Percentiles rank a stretch among this genome's conserved stretches.
Conservation (phyloP, 2,113 vertebrate genomes). For the Petromus typicus region DNA sequence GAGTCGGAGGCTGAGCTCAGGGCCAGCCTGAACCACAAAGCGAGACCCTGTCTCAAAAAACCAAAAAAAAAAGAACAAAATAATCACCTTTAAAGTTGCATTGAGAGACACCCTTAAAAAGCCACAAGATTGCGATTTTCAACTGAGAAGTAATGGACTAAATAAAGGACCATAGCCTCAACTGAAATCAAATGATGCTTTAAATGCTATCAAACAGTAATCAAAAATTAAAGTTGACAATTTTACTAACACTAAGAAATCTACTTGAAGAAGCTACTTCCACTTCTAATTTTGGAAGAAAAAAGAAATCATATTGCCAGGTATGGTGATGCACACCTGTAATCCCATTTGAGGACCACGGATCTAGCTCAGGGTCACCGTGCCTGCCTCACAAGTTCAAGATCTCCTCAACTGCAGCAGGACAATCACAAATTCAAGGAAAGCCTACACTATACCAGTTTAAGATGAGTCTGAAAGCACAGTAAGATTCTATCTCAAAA, state of each 20-base stretch:
- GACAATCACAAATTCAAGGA: not conserved
- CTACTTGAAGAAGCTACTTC: not conserved
- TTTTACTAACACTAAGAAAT: slow-evolving; percentile 56
- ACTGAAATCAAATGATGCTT: slow-evolving; percentile 38
- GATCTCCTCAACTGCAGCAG: not conserved
- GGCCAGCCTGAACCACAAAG: no score
- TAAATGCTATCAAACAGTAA: not conserved
- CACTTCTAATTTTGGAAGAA: slow-evolving; percentile 8
- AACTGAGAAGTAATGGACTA: not conserved
- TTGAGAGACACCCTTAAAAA: slow-evolving; percentile 49
- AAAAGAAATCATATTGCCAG: not conserved
- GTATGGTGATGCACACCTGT: not conserved
- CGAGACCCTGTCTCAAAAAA: no score
- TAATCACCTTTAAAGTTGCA: not conserved
- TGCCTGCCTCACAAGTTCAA: no score
- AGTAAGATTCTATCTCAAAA: not conserved
- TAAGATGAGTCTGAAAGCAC: not conserved
- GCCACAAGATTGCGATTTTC: slow-evolving; percentile 28
- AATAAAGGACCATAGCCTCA: not conserved
- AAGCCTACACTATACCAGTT: not conserved
- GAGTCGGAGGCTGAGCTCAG: no score
- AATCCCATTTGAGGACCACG: not conserved
- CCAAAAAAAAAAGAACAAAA: no score
- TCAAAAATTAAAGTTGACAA: slow-evolving; percentile 13
- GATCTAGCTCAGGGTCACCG: no score